Base-by-base conservation (phyloP, 2,797 vertebrate species). In the Fistularia tabacaria region DNA sequence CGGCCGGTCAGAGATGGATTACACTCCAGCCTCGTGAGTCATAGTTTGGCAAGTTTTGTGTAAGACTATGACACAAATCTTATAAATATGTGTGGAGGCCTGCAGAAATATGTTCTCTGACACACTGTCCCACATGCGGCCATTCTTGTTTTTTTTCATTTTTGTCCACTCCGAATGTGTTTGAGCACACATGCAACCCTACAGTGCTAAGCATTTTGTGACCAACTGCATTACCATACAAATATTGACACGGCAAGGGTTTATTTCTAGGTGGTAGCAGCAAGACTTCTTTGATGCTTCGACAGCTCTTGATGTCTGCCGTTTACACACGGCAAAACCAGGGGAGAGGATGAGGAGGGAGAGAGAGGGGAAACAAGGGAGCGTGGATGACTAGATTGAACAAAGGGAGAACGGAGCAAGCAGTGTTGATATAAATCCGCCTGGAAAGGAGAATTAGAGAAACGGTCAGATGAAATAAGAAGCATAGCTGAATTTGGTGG, bases 291-390 rank as follows among this genome's bases (percentile, higher is more conserved):
- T 79, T 82, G 63, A 84, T 76, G 62, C 57, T 64, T 48, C 43
- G 73, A 72, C 64, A 69, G 62, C 51, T 66, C 71, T 73, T 54
- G 61, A 77, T 77, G 73, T 75, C 69, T 66, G 74, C 65, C 66
- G 71, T 81, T 85, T 73, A 82, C 69, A 83, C 62, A 45, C 51
- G 38, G 37, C 38, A 73, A 80, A 76, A 65, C 64, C 64, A 62
- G 15, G 10, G 47, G 61, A 63, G 62, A 66, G 49, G 59, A 64
- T 53, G 57, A 50, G 37, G 60, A 59, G 14, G 10, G n/a, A 61
- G 41, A 48, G 45, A 55, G 42, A 43, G 49, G 48, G 49, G 53
- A 72, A 60, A 49, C 47, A 49, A n/a, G 46, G 42, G 37, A 49
- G 55, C 36, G 47, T 59, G 51, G 60, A 56, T 36, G 14, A 37